Base-by-base conservation (phyloP, 2,113 vertebrate species). In the Chloebia gouldiae region DNA sequence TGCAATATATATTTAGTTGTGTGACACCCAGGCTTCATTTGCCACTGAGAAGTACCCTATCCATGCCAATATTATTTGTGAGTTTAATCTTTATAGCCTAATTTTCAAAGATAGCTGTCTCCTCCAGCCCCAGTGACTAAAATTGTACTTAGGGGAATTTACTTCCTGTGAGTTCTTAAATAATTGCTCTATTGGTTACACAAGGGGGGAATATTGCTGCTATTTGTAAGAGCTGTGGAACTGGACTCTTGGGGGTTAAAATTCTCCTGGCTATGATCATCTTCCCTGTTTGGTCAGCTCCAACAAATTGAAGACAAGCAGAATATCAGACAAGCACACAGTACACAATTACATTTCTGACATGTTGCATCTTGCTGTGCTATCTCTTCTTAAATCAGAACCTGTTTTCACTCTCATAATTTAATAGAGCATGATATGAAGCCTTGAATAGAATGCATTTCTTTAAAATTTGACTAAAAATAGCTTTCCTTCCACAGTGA, bases 361-460 rank as follows among this genome's bases (percentile, higher is more conserved):
- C 82, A 92, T 4, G 27, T 69, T 4, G 1, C 75, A 80, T 87
- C 85, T 90, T 91, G 71, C 61, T 56, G 33, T 76, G 61, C 68
- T 76, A 35, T 65, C 27, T 92, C 66, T 86, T 93, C 60, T 72
- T 82, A 93, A 90, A 82, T 94, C 81, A 72, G 63, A 93, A 85
- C 25, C n/a, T 65, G n/a, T 49, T 94, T 91, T 92, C 63, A 80
- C 63, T 81, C 70, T 81, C 73, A n/a, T 33, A 64, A 81, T 92
- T 84, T 77, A 92, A 82, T 65, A 90, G 10, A 85, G 37, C 45
- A 61, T 86, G 61, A 85, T 82, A 65, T 35, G 31, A 92, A 81
- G n/a, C 71, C 75, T 53, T 71, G 59, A 92, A 65, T 44, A 84
- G 51, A 85, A 82, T 51, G 14, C 31, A 18, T 72, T 85, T 90